Evolutionary conservation across 2,888 invertebrate species (phyloP), one percentile per base, ranked within the genome.

Genomic region (Polylopha cassiicola): DNA sequence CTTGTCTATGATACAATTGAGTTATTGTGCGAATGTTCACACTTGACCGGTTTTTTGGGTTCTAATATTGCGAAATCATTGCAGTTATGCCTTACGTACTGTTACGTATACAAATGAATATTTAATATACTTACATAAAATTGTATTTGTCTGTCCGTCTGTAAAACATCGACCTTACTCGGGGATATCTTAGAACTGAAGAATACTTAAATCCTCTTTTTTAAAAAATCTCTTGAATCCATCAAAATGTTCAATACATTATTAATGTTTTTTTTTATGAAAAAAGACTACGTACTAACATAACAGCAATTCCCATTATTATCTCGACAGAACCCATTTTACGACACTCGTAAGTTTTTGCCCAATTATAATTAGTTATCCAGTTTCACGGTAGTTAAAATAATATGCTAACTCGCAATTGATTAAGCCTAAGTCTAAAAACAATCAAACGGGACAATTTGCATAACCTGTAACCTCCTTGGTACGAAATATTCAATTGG

Each of bases 31-130:
- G n/a, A n/a, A n/a, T 33, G 23, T 23, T 13, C 17, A 20, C 18
- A 33, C 24, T 23, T 34, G 24, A 20, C 34, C 20, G 39, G 39
- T 41, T 41, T 34, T 41, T 21, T 34, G 39, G 29, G 29, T 41
- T 30, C 28, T 20, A n/a, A n/a, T n/a, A 24, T 22, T 18, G 28
- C 7, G 11, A 24, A 8, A 16, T 15, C 10, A 16, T 11, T 18
- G 23, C 11, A n/a, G n/a, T n/a, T n/a, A n/a, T n/a, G n/a, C n/a
- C n/a, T n/a, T n/a, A n/a, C n/a, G n/a, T n/a, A n/a, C n/a, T n/a
- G n/a, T n/a, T n/a, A n/a, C n/a, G n/a, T n/a, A n/a, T n/a, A n/a
- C n/a, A n/a, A n/a, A n/a, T n/a, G n/a, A n/a, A n/a, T n/a, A n/a
- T n/a, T n/a, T n/a, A n/a, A n/a, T n/a, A n/a, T n/a, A n/a, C n/a